Conservation (phyloP, 2,113 vertebrate genomes). For the Etheostoma spectabile region DNA sequence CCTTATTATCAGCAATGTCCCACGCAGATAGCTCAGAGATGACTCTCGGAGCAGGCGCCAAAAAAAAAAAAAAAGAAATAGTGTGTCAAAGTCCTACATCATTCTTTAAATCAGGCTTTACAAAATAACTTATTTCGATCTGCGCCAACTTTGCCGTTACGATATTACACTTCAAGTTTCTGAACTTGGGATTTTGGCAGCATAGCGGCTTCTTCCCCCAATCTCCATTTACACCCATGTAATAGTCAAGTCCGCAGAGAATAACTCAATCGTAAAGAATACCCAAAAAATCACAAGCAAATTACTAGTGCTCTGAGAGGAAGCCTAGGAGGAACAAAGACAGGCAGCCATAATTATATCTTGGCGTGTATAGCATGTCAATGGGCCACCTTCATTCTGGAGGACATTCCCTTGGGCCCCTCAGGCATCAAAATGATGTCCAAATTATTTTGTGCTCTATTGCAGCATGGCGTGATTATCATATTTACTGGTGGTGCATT, state of each 20-base stretch:
- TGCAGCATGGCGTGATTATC: slow-evolving; percentile 77
- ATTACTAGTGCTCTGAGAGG: slow-evolving; percentile 82
- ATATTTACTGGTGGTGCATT: slow-evolving; percentile 84
- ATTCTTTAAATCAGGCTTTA: slow-evolving; percentile 48
- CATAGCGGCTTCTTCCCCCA: slow-evolving; percentile 25
- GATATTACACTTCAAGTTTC: slow-evolving; percentile 29
- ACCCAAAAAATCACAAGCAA: slow-evolving; percentile 85
- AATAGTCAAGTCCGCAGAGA: slow-evolving; percentile 79
- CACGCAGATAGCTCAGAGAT: slow-evolving; percentile 66
- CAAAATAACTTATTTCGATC: slow-evolving; percentile 30
- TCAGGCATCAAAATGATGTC: slow-evolving; percentile 85
- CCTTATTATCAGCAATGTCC: slow-evolving; percentile 74
- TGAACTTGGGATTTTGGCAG: slow-evolving; percentile 62
- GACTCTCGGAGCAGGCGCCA: slow-evolving; percentile 44
- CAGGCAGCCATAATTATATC: slow-evolving; percentile 86
- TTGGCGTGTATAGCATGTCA: slow-evolving; percentile 85
- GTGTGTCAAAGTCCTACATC: slow-evolving; percentile 42
- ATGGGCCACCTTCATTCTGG: slow-evolving; percentile 82
- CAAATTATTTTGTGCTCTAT: slow-evolving; percentile 85
- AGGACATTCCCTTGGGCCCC: slow-evolving; percentile 81
- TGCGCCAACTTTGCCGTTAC: slow-evolving; percentile 8
- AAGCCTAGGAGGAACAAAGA: slow-evolving; percentile 85
- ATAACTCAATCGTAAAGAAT: slow-evolving; percentile 82
- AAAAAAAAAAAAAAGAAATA: slow-evolving; percentile 43
- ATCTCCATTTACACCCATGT: slow-evolving; percentile 69